Evolutionary conservation across 1,140 invertebrate species (phyloP).

Genomic region (Zaprionus tsacasi): DNA sequence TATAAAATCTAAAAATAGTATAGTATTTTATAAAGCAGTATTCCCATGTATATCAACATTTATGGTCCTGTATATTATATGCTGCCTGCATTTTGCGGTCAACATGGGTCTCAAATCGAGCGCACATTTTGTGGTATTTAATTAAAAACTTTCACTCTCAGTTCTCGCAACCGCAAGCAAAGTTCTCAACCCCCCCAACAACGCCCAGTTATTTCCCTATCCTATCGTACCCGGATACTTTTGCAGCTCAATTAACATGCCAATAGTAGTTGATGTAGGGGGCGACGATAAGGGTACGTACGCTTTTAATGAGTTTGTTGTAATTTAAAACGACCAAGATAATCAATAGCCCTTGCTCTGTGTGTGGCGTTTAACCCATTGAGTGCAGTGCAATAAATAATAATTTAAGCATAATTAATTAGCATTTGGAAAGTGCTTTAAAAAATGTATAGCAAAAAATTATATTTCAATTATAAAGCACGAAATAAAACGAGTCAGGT

Average conservation of each 20-base stretch:
- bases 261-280: constrained; percentile 26
- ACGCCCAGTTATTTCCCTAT: background rate
- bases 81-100: constrained; percentile 2
- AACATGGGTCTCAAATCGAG: constrained; percentile 11
- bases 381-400: constrained; percentile 4
- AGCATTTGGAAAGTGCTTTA: background rate
- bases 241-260: constrained; percentile 21
- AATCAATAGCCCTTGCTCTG: constrained; percentile 12
- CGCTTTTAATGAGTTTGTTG: constrained; percentile 18
- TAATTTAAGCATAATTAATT: constrained; percentile 27
- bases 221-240: background rate
- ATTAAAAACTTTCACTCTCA: constrained; percentile 34
- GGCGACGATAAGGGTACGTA: constrained; percentile 9
- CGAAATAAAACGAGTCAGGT: background rate
- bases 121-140: constrained; percentile 35
- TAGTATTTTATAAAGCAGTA: too few species aligned
- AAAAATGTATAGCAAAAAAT: background rate
- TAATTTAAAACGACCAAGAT: constrained; percentile 17
- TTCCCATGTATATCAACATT: background rate
- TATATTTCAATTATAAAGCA: background rate
- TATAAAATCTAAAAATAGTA: background rate
- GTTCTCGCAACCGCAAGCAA: constrained; percentile 18
- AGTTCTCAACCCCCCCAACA: background rate
- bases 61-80: background rate
- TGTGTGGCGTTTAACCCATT: constrained; percentile 6